Evolutionary conservation across 2,113 vertebrate genomes (phyloP).

Genomic region (Siniperca chuatsi): DNA sequence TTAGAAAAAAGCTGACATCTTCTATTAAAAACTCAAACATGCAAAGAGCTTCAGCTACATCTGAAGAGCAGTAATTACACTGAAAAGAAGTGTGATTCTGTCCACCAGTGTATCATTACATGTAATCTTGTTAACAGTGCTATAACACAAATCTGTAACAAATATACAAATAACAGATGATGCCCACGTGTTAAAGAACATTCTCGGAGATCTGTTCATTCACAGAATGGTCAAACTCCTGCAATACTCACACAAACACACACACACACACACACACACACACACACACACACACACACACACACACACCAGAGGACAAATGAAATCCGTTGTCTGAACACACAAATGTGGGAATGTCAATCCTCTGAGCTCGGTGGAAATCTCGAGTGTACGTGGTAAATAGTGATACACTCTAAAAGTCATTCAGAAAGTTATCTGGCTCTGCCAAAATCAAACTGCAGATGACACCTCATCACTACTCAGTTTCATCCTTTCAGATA

Average conservation of each 20-base stretch:
- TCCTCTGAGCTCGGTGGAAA: slow-evolving; percentile 58
- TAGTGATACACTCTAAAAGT: slow-evolving; percentile 52
- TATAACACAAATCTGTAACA: slow-evolving; percentile 63
- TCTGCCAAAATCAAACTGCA: slow-evolving; percentile 44
- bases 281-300: slow-evolving; percentile 22
- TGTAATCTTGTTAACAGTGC: slow-evolving; percentile 52
- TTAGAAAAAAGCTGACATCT: slow-evolving; percentile 61
- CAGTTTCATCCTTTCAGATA: slow-evolving; percentile 51
- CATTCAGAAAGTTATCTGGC: slow-evolving; percentile 39
- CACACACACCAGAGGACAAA: slow-evolving; percentile 50
- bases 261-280: slow-evolving; percentile 20
- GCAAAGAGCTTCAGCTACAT: slow-evolving; percentile 64
- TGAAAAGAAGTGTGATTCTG: slow-evolving; percentile 41
- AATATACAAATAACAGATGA: slow-evolving; percentile 59
- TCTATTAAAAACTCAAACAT: slow-evolving; percentile 74
- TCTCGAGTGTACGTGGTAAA: slow-evolving; percentile 33
- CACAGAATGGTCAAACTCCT: slow-evolving; percentile 81
- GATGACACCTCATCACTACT: slow-evolving; percentile 41
- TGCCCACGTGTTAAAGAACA: slow-evolving; percentile 58
- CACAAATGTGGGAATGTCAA: slow-evolving; percentile 57
- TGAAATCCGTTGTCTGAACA: slow-evolving; percentile 53
- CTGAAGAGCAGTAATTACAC: slow-evolving; percentile 57
- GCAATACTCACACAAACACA: slow-evolving; percentile 32
- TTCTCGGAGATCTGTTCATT: slow-evolving; percentile 80
- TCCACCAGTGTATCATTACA: slow-evolving; percentile 45